Conservation (phyloP, 2,888 invertebrate species). For the Capitulum mitella region DNA sequence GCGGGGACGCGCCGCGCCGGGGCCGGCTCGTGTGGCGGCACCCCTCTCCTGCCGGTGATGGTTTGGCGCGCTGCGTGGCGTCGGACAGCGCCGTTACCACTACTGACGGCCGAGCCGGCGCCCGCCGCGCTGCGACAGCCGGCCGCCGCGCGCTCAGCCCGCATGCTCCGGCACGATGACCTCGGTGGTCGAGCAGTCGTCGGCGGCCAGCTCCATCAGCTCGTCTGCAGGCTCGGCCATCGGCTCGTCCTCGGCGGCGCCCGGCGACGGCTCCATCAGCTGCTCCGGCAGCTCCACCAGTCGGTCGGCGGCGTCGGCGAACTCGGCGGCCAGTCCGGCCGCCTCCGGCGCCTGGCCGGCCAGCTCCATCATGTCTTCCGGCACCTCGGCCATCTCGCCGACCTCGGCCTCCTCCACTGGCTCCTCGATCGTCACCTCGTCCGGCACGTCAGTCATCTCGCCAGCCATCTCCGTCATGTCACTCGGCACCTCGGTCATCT, state of each 20-base stretch:
- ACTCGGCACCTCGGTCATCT: not conserved
- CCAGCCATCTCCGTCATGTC: not conserved
- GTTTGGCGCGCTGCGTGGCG: too few species aligned
- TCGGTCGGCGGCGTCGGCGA: not conserved
- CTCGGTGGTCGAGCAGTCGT: not conserved
- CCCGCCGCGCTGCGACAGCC: too few species aligned
- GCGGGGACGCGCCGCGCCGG: too few species aligned
- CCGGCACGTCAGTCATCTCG: not conserved
- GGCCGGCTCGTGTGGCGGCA: too few species aligned
- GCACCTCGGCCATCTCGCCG: not conserved
- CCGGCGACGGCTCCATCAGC: not conserved
- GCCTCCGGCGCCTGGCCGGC: not conserved
- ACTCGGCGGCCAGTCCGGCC: not conserved
- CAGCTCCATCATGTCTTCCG: not conserved
- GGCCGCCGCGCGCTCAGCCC: not conserved
- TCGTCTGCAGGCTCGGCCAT: not conserved
- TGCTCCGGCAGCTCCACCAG: constrained; percentile 12
- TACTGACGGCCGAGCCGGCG: too few species aligned
- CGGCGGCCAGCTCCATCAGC: not conserved
- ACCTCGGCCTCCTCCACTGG: not conserved
- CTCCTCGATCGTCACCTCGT: not conserved
- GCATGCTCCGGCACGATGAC: not conserved
- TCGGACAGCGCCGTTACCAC: too few species aligned
- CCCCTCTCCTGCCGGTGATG: too few species aligned
- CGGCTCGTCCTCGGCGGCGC: not conserved